Conservation (phyloP, 1,140 invertebrate species). For the Drosophila mayri region DNA sequence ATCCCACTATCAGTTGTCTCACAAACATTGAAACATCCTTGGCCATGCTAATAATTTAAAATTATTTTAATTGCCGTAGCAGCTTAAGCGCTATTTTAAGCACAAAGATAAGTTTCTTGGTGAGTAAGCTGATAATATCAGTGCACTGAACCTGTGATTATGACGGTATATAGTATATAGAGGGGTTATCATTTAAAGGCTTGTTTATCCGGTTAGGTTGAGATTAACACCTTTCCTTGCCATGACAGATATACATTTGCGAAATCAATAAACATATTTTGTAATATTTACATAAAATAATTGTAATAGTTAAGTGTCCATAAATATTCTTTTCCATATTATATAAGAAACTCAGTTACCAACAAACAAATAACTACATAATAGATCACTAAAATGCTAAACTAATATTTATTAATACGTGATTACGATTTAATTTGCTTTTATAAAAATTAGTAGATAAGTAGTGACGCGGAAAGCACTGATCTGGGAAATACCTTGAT, state of each 20-base stretch:
- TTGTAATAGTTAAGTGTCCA: too few relatives aligned
- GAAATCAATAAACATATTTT: too few relatives aligned
- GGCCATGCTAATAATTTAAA: neutral
- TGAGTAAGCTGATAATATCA: neutral
- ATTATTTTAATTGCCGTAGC: neutral
- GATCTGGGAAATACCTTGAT: too few relatives aligned
- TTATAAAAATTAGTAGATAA: too few relatives aligned
- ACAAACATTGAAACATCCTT: conserved; percentile 18
- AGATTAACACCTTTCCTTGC: neutral
- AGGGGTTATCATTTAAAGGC: neutral
- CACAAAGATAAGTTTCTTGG: neutral
- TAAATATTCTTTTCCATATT: too few relatives aligned
- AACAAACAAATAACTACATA: too few relatives aligned
- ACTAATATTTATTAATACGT: too few relatives aligned
- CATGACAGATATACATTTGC: neutral
- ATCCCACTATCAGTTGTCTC: conserved; percentile 17
- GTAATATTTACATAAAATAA: too few relatives aligned
- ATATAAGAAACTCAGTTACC: too few relatives aligned
- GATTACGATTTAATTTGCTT: too few relatives aligned
- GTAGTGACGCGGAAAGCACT: too few relatives aligned
- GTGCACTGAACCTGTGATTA: neutral
- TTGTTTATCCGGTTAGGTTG: neutral
- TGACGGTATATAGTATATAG: neutral
- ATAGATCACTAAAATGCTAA: too few relatives aligned
- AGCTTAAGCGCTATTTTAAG: neutral